Conservation (phyloP, 2,113 vertebrate species). For the Boleophthalmus pectinirostris region DNA sequence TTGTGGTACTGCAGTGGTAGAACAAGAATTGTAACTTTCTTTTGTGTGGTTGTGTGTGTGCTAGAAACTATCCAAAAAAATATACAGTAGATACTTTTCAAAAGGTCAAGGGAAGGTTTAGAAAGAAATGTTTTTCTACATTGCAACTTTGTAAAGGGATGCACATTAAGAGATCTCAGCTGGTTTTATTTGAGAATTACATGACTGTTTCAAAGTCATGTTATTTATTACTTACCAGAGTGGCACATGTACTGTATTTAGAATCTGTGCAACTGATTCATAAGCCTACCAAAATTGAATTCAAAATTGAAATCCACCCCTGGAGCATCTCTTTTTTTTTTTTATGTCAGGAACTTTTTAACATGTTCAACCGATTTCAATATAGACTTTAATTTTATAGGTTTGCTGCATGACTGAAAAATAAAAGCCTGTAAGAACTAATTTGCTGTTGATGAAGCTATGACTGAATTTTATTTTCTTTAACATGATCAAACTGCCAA, state of each 20-base stretch:
- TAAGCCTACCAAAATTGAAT: background rate
- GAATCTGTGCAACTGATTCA: too few relatives aligned
- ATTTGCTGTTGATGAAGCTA: background rate
- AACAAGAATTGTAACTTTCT: slow-evolving; percentile 4
- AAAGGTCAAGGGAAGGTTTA: background rate
- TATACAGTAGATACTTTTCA: background rate
- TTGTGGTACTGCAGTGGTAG: slow-evolving; percentile 49
- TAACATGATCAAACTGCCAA: background rate
- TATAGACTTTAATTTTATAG: background rate
- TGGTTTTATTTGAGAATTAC: background rate
- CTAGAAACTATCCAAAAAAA: background rate
- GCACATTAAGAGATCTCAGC: background rate
- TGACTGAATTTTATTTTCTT: too few relatives aligned
- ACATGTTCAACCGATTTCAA: background rate
- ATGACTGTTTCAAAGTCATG: background rate
- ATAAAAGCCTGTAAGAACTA: background rate
- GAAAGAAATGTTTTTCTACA: background rate
- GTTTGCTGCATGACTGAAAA: background rate
- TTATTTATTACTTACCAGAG: background rate
- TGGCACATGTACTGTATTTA: background rate
- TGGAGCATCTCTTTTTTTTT: background rate
- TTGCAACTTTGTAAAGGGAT: background rate
- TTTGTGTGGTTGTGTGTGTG: slow-evolving; percentile 20
- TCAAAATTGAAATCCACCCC: background rate
- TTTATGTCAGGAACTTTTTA: background rate